These are phyloP conservation scores for Lanistes nyassanus DNA, from an alignment of 1,140 invertebrate species.

Conservation along the genomic window DNA sequence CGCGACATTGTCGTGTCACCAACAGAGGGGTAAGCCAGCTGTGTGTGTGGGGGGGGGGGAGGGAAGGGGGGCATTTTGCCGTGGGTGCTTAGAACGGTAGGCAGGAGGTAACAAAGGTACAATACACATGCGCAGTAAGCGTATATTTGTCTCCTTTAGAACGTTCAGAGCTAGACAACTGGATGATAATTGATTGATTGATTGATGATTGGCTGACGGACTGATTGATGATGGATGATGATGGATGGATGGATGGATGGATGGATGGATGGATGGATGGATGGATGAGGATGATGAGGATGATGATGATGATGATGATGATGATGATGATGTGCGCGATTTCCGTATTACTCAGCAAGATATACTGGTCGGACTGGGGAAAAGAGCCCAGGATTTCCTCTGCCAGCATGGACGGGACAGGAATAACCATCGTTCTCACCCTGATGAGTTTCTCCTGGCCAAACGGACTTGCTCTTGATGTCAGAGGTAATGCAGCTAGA, in stretches of 20 bases:
- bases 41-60: not conserved
- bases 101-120: too few species aligned
- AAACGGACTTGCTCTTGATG: constrained; percentile 76
- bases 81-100: too few species aligned
- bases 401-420: constrained; percentile 90
- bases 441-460: constrained; percentile 68
- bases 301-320: not conserved
- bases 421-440: constrained; percentile 36
- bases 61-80: too few species aligned
- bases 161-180: too few species aligned
- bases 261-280: not conserved
- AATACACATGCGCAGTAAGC: too few species aligned
- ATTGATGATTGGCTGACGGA: too few species aligned
- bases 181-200: too few species aligned
- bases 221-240: too few species aligned
- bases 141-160: too few species aligned
- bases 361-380: constrained; percentile 99
- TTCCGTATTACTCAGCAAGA: constrained; percentile 50
- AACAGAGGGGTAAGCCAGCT: constrained; percentile 76
- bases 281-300: not conserved
- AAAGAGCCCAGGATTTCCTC: constrained; percentile 94
- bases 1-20: constrained; percentile 94
- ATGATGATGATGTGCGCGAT: not conserved
- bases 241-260: not conserved
- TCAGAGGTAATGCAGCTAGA: too few species aligned